These are phyloP conservation scores for Eulemur mongoz DNA, from an alignment of 2,797 vertebrate genomes.

Conservation along the genomic window DNA sequence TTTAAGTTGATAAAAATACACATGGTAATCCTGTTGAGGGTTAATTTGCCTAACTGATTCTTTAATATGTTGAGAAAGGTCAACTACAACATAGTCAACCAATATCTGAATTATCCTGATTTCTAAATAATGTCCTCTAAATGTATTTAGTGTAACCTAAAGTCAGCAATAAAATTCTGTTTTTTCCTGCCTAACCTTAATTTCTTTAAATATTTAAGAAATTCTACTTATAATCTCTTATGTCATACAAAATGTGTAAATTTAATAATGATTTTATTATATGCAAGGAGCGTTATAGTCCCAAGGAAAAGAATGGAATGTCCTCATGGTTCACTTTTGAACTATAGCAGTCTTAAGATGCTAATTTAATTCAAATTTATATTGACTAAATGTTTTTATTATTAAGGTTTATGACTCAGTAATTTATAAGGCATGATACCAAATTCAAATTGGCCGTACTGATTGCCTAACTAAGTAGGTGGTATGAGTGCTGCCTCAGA, in stretches of 20 bases:
- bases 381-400: slow-evolving; percentile 72
- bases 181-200: background rate
- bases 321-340: slow-evolving; percentile 67
- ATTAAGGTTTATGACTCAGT: slow-evolving; percentile 81
- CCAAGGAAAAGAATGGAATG: slow-evolving; percentile 54
- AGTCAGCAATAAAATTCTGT: background rate
- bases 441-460: slow-evolving; percentile 73
- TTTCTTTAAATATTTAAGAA: background rate
- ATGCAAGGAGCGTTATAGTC: background rate
- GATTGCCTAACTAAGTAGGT: slow-evolving; percentile 70
- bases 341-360: slow-evolving; percentile 67
- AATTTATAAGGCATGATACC: slow-evolving; percentile 77
- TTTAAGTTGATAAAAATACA: background rate
- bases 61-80: background rate
- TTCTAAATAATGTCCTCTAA: background rate
- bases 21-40: background rate
- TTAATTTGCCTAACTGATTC: background rate
- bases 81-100: background rate
- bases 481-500: background rate
- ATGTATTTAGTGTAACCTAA: background rate
- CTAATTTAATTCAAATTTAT: slow-evolving; percentile 76
- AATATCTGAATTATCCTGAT: slow-evolving; percentile 1
- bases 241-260: background rate
- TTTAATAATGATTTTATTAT: background rate
- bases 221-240: background rate